These are phyloP conservation scores for Battus philenor DNA, from an alignment of 1,140 invertebrate species.

Conservation along the genomic window DNA sequence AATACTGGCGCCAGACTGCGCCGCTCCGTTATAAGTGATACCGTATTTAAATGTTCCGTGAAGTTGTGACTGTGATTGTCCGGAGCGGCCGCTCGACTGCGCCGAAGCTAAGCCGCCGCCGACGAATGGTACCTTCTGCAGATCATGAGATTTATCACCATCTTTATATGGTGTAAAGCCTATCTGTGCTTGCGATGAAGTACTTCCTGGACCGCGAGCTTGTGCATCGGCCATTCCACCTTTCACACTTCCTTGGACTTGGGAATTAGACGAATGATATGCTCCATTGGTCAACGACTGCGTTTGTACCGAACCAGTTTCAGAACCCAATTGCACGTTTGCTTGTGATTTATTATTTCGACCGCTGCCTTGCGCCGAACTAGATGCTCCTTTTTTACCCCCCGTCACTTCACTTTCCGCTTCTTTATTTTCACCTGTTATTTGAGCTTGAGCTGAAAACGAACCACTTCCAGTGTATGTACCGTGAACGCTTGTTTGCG, in stretches of 20 bases:
- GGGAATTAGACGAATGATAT: conserved; percentile 84
- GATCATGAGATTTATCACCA: conserved; percentile 68
- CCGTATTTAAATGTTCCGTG: conserved; percentile 86
- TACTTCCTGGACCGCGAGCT: conserved; percentile 87
- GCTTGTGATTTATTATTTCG: conserved; percentile 85
- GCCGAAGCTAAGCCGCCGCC: conserved; percentile 86
- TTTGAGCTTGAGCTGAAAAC: conserved; percentile 88
- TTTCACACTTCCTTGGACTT: conserved; percentile 85
- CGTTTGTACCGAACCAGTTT: conserved; percentile 83
- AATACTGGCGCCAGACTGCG: conserved; percentile 86
- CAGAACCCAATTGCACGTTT: conserved; percentile 83
- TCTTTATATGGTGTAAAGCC: conserved; percentile 86
- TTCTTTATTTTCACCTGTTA: conserved; percentile 83
- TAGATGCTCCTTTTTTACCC: conserved; percentile 83
- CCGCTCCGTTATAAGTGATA: conserved; percentile 87
- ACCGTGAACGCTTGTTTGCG: conserved; percentile 88
- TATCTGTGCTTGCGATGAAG: conserved; percentile 90
- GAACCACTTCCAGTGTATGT: conserved; percentile 84
- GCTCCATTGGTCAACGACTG: conserved; percentile 84
- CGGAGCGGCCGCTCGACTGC: conserved; percentile 82
- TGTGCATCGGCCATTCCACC: conserved; percentile 90
- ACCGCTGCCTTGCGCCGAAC: conserved; percentile 84
- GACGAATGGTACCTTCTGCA: conserved; percentile 76
- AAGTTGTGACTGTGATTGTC: conserved; percentile 88
- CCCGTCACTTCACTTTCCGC: conserved; percentile 84